phyloP scores from a whole-genome alignment of 2,797 vertebrate genomes.

The Premnoplex brunnescens region DNA sequence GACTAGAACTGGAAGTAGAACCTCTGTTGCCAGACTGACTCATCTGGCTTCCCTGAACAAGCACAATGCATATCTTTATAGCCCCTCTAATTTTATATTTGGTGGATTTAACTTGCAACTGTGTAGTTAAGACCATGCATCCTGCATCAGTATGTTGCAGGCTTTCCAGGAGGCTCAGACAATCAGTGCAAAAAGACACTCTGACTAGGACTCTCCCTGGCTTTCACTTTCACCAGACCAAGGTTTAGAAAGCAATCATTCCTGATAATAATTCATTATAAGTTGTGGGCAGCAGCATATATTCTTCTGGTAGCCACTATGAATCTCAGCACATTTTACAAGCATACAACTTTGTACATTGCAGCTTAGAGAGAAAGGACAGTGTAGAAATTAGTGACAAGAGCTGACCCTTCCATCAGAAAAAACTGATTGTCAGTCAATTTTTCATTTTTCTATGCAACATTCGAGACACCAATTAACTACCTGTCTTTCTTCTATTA shows the following conservation, averaged over 20 bases:
- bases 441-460: conserved; percentile 19
- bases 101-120: background rate
- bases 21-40: background rate
- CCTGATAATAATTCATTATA: background rate
- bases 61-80: background rate
- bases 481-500: conserved; percentile 28
- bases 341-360: background rate
- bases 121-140: background rate
- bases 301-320: background rate
- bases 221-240: background rate
- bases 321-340: background rate
- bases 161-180: background rate
- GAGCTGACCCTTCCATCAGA: background rate
- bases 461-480: conserved; percentile 45
- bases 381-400: background rate
- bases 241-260: background rate
- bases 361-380: background rate
- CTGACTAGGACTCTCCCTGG: background rate
- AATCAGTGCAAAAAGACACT: background rate
- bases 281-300: background rate
- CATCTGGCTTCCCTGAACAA: background rate
- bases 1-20: background rate
- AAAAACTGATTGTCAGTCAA: background rate
- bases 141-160: background rate
- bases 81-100: background rate